Conservation (phyloP, 2,113 vertebrate genomes). For the Chauna torquata region DNA sequence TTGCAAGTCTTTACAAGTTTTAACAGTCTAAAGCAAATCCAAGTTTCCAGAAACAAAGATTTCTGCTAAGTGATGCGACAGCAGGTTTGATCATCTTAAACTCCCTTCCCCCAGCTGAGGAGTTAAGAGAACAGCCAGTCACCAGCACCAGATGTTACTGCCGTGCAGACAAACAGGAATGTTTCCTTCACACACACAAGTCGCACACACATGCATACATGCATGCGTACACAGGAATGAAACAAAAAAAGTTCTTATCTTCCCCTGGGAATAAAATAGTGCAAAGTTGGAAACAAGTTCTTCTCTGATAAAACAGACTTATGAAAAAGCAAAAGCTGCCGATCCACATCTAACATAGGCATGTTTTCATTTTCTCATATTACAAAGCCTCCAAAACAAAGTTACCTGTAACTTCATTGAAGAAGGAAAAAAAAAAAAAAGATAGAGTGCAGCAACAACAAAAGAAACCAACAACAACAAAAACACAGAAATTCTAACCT, state of each 20-base stretch:
- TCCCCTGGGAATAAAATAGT: neutral
- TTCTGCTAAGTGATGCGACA: neutral
- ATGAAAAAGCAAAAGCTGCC: neutral
- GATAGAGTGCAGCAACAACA: neutral
- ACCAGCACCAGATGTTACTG: neutral
- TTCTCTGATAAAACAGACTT: neutral
- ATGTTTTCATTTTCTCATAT: neutral
- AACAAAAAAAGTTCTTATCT: neutral
- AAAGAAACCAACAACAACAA: neutral
- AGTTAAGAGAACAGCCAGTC: neutral
- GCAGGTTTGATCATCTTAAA: neutral
- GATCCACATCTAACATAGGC: neutral
- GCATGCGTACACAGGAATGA: neutral
- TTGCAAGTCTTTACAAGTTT: neutral
- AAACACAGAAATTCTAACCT: neutral
- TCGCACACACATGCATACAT: accelerated
- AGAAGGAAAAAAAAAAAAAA: neutral
- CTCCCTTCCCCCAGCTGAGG: neutral
- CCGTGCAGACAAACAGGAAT: neutral
- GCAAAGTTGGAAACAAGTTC: neutral
- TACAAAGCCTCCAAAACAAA: neutral
- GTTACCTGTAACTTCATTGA: neutral
- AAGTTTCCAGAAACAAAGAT: neutral
- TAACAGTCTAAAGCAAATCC: neutral
- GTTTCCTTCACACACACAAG: neutral